Conservation (phyloP, 2,888 invertebrate species). For the Xanthia togata region DNA sequence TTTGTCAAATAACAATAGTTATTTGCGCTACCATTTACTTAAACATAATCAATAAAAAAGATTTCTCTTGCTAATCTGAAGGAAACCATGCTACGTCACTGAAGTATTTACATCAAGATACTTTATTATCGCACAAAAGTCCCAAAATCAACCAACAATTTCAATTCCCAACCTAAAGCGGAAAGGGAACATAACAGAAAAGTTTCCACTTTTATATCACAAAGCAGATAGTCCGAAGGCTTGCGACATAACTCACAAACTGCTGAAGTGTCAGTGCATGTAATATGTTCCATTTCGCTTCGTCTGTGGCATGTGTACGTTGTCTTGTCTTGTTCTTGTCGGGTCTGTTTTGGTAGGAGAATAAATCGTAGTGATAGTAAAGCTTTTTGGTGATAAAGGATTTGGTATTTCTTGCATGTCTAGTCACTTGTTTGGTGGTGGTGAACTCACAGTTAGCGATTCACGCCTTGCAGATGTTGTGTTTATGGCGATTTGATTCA, state of each 20-base stretch:
- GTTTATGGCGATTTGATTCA: not conserved
- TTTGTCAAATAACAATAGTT: not conserved
- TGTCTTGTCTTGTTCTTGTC: conserved; percentile 27
- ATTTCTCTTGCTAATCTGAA: not conserved
- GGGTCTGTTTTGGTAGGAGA: conserved; percentile 17
- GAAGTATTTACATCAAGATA: not conserved
- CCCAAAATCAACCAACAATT: not conserved
- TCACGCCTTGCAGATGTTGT: not conserved
- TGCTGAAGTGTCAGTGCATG: conserved; percentile 61
- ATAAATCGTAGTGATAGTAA: conserved; percentile 10
- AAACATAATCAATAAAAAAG: not conserved
- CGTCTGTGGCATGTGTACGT: conserved; percentile 36
- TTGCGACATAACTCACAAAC: conserved; percentile 57
- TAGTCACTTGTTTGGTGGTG: too few relatives aligned
- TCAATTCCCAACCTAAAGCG: conserved; percentile 3
- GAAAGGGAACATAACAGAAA: conserved; percentile 21
- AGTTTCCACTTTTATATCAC: conserved; percentile 27
- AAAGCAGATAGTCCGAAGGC: conserved; percentile 39
- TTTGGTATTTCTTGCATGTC: not conserved
- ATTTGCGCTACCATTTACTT: not conserved
- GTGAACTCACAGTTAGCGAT: not conserved
- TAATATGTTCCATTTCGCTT: conserved; percentile 60
- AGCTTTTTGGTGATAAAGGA: not conserved
- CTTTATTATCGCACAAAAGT: not conserved
- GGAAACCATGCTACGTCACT: too few relatives aligned